Evolutionary conservation across 2,797 vertebrate species (phyloP).

Genomic region (Sebastes miniatus): DNA sequence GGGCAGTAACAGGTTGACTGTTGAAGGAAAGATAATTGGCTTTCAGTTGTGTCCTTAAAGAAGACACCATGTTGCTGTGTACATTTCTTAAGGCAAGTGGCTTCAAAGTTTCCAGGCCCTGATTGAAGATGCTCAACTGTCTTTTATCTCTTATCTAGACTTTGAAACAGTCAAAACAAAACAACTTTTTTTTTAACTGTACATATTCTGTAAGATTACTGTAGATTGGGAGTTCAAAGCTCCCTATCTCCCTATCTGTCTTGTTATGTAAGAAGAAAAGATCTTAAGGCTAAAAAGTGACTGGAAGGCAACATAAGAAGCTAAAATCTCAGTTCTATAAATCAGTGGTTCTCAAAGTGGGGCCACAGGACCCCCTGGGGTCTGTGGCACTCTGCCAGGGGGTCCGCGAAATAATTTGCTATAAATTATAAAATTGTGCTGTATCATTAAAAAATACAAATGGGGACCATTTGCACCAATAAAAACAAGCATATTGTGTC

Average conservation of each 20-base stretch:
- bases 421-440: not conserved
- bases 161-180: conserved; percentile 10
- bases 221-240: conserved; percentile 25
- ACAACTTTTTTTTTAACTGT: not conserved
- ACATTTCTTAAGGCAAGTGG: not conserved
- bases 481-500: too few relatives aligned
- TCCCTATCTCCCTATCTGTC: not conserved
- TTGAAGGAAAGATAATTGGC: conserved; percentile 36
- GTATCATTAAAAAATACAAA: too few relatives aligned
- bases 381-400: not conserved
- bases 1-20: conserved; percentile 36
- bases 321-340: conserved; percentile 1
- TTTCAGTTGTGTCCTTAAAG: conserved; percentile 35
- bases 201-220: conserved; percentile 10
- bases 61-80: conserved; percentile 6
- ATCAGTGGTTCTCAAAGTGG: too few relatives aligned
- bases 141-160: conserved; percentile 10
- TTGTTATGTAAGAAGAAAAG: conserved; percentile 22
- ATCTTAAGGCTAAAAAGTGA: conserved; percentile 25
- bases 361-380: too few relatives aligned
- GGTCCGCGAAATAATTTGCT: not conserved
- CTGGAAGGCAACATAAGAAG: conserved; percentile 1
- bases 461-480: too few relatives aligned
- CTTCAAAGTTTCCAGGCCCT: conserved; percentile 10
- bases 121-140: conserved; percentile 9